Conservation (phyloP, 2,797 vertebrate genomes). For the Monodelphis domestica region DNA sequence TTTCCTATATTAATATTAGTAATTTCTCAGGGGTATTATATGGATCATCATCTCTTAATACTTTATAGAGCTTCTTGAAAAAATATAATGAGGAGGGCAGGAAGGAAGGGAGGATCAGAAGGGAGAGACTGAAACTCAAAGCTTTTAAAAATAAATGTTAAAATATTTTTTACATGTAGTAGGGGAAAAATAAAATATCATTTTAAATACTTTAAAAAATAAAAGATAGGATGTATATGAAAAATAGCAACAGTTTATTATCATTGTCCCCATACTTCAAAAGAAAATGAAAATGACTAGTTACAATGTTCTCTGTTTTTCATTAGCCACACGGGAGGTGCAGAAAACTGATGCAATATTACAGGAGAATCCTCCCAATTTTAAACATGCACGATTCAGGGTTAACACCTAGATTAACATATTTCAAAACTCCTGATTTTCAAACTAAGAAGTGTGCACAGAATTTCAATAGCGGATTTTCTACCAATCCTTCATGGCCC, state of each 20-base stretch:
- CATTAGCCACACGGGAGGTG: not conserved
- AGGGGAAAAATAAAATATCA: too few relatives aligned
- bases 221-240: not conserved
- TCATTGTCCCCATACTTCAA: not conserved
- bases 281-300: not conserved
- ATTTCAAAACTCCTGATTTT: not conserved
- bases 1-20: not conserved
- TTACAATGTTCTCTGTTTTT: not conserved
- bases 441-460: not conserved
- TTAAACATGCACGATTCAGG: not conserved
- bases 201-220: too few relatives aligned
- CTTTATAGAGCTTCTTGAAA: slow-evolving; percentile 20
- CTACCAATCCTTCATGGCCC: not conserved
- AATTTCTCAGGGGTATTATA: not conserved
- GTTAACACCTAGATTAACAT: slow-evolving; percentile 4
- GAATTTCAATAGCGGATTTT: slow-evolving; percentile 18
- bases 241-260: not conserved
- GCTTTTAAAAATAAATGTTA: too few relatives aligned
- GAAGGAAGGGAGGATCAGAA: too few relatives aligned
- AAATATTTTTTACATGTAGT: too few relatives aligned
- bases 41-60: not conserved
- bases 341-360: not conserved
- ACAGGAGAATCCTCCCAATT: not conserved
- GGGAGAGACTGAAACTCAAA: too few relatives aligned
- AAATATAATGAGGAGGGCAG: not conserved